A percentile compares a stretch with the other conserved stretches of the same genome.
phyloP scores from a whole-genome alignment of 1,140 invertebrate species.

The Trachymyrmex cornetzi region DNA sequence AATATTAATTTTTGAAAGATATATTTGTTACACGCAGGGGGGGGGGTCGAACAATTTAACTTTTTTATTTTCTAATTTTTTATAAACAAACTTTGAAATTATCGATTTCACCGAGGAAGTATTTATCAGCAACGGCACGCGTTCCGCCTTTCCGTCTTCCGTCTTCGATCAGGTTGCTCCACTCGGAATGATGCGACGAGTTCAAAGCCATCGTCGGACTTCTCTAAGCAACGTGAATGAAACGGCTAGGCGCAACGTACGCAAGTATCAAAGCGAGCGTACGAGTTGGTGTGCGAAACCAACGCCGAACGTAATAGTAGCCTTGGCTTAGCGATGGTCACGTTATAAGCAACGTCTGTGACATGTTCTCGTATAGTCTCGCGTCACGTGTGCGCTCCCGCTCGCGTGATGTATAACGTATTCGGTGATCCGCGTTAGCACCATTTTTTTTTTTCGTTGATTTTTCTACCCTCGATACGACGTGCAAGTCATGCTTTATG shows the following conservation, averaged over 20 bases:
- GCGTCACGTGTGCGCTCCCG: slow-evolving; percentile 72
- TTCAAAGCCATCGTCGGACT: slow-evolving; percentile 75
- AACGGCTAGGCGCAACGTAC: slow-evolving; percentile 79
- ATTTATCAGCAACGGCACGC: not conserved
- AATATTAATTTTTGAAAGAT: not conserved
- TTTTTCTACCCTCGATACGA: slow-evolving; percentile 18
- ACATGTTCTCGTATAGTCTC: slow-evolving; percentile 75
- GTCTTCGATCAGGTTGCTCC: slow-evolving; percentile 12
- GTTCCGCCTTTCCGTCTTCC: not conserved
- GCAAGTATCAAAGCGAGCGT: slow-evolving; percentile 81
- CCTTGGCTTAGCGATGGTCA: slow-evolving; percentile 81
- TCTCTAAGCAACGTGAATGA: slow-evolving; percentile 81
- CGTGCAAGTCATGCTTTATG: not conserved
- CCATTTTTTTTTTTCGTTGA: slow-evolving; percentile 40
- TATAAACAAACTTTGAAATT: not conserved
- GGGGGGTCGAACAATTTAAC: no score
- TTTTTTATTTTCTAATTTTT: not conserved
- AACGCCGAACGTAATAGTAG: slow-evolving; percentile 83
- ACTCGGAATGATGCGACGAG: slow-evolving; percentile 56
- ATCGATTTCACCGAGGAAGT: not conserved
- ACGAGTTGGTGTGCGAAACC: slow-evolving; percentile 80
- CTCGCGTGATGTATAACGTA: slow-evolving; percentile 64
- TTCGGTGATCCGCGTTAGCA: slow-evolving; percentile 30
- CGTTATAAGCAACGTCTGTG: slow-evolving; percentile 79
- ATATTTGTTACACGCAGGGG: not conserved